A percentile compares a stretch with the other conserved stretches of the same genome.
These are phyloP conservation scores for Drosophila melanica DNA, from an alignment of 1,140 invertebrate species.

Conservation along the genomic window DNA sequence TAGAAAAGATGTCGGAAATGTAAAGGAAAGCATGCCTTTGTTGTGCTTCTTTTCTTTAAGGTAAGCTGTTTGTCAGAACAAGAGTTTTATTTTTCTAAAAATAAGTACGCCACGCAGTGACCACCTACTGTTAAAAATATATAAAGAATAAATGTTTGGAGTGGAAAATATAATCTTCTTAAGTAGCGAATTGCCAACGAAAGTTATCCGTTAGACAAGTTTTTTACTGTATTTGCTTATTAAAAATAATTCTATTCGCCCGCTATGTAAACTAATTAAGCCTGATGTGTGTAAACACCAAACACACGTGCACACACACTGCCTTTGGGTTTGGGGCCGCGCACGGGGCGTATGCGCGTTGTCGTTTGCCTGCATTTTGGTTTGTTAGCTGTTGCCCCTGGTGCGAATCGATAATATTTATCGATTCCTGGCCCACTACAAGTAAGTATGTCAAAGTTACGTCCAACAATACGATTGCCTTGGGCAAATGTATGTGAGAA, in stretches of 20 bases:
- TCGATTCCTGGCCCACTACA: constrained; percentile 50
- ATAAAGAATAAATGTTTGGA: too few relatives aligned
- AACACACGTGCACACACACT: constrained; percentile 11
- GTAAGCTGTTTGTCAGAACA: too few relatives aligned
- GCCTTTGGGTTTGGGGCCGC: constrained; percentile 10
- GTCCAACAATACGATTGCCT: constrained; percentile 64
- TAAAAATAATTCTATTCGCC: constrained; percentile 47
- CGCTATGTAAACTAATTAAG: constrained; percentile 65
- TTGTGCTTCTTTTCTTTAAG: too few relatives aligned
- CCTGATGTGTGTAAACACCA: constrained; percentile 60
- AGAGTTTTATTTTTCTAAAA: too few relatives aligned
- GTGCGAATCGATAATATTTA: constrained; percentile 67
- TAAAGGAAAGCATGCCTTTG: too few relatives aligned
- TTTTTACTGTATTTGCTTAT: constrained; percentile 60
- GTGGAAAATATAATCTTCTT: too few relatives aligned
- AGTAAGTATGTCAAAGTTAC: constrained; percentile 75
- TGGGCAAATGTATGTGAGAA: constrained; percentile 15
- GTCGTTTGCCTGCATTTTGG: constrained; percentile 22
- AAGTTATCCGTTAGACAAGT: too few relatives aligned
- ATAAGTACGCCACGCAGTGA: too few relatives aligned
- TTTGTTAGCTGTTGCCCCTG: constrained; percentile 44
- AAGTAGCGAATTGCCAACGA: too few relatives aligned
- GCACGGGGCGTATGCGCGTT: constrained; percentile 55
- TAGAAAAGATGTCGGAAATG: too few relatives aligned
- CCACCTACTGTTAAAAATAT: too few relatives aligned